Base-by-base conservation (phyloP, 2,888 invertebrate genomes). In the Sceliomorpha sp. region DNA sequence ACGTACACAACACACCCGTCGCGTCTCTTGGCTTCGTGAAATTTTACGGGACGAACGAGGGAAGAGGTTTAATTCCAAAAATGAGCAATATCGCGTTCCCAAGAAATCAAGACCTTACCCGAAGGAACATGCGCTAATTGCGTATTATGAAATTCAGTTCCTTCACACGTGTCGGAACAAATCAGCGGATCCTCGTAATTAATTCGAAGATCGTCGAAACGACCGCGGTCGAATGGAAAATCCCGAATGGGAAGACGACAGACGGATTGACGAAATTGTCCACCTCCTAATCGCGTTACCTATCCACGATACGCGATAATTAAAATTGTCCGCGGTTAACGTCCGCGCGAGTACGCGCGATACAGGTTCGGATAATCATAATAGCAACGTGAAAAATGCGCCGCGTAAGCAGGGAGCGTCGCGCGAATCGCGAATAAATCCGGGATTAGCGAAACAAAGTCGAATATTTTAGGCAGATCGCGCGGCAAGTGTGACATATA, bases 391-490 rank as follows among this genome's bases (percentile, higher is more conserved):
- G 29, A 56, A 56, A 56, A 56, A 45, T 53, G 26, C 51, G 17
- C 44, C 2, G 34, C 24, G 20, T 3, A 7, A 14, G 9, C 27
- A 12, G 26, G 36, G n/a, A 27, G 4, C n/a, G 42, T 40, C 32
- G 40, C 32, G 40, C 8, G 12, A 14, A 32, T 31, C 37, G 60
- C 44, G 39, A 44, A 32, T 29, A 45, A 59, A 53, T 53, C 55
- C 42, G 59, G 34, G 67, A 60, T 67, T 55, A 67, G 67, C 10
- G 47, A 47, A 53, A 50, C 36, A 42, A 37, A 53, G 53, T 39
- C 53, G 37, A 51, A 68, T 68, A 68, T 68, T 68, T 67, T 68
- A 60, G 56, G 67, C 50, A 67, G 59, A 67, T 68, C 45, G 58
- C 45, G 39, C 47, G 47, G 59, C 56, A 59, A 58, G 51, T 58